Conservation (phyloP, 2,888 invertebrate species). For the Phengaris alcon region DNA sequence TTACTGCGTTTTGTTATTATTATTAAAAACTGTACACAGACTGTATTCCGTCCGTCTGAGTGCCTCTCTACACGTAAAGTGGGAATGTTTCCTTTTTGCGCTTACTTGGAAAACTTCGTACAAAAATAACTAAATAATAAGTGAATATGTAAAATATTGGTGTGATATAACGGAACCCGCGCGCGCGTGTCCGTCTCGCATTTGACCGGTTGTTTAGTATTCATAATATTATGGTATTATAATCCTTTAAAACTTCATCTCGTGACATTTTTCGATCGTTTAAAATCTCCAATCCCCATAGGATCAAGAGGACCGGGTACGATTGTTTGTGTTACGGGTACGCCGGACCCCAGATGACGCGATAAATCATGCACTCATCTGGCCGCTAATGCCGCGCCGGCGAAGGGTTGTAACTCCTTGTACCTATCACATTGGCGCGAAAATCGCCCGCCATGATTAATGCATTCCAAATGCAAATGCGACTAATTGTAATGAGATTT, state of each 20-base stretch:
- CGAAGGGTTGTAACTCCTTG: conserved; percentile 44
- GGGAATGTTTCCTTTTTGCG: no score
- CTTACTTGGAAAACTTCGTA: no score
- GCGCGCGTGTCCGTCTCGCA: no score
- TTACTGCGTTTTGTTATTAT: not conserved
- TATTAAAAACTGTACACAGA: not conserved
- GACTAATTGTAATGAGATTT: conserved; percentile 74
- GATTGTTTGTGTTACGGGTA: conserved; percentile 57
- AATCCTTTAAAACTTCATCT: not conserved
- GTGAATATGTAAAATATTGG: no score
- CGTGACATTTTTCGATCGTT: not conserved
- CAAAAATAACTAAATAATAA: no score
- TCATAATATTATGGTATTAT: not conserved
- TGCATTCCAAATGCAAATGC: conserved; percentile 68
- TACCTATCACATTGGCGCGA: conserved; percentile 48
- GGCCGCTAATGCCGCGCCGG: conserved; percentile 60
- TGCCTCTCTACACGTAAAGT: no score
- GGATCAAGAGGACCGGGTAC: conserved; percentile 28
- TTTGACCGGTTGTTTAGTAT: not conserved
- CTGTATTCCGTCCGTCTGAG: not conserved
- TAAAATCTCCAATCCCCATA: not conserved
- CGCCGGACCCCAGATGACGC: conserved; percentile 54
- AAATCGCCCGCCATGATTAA: conserved; percentile 66
- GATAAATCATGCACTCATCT: conserved; percentile 71
- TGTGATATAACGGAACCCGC: no score